A percentile compares a stretch with the other conserved stretches of the same genome.
These are phyloP conservation scores for Oreamnos americanus DNA, from an alignment of 2,113 vertebrate species.

Conservation along the genomic window DNA sequence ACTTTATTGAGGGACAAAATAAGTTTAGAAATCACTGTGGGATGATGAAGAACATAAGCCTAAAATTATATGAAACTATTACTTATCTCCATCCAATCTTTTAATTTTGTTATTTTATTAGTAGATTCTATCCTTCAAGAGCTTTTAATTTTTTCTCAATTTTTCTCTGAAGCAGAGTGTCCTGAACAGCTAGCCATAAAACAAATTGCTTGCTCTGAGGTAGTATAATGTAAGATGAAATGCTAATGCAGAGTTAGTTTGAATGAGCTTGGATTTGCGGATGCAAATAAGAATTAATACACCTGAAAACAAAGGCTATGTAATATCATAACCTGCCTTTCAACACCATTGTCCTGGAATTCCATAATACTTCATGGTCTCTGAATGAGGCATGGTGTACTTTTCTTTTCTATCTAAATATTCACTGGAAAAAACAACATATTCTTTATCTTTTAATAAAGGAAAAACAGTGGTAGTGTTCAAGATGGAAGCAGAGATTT, in stretches of 20 bases:
- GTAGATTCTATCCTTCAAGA: background rate
- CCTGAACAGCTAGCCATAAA: background rate
- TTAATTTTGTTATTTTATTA: background rate
- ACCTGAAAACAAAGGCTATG: background rate
- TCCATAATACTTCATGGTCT: background rate
- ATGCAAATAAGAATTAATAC: background rate
- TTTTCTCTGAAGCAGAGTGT: background rate
- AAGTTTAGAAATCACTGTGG: background rate
- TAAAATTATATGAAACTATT: background rate
- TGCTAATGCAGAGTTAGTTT: background rate
- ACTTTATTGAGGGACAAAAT: background rate
- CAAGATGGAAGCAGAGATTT: background rate
- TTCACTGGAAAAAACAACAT: background rate
- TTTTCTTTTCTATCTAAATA: background rate
- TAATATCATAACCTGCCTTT: background rate
- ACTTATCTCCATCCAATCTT: background rate
- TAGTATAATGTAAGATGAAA: background rate
- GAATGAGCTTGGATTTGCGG: background rate
- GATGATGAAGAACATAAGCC: background rate
- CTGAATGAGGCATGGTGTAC: too few relatives aligned
- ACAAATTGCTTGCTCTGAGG: background rate
- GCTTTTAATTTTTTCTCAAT: slow-evolving; percentile 8
- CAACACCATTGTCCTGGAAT: background rate
- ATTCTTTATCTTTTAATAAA: background rate
- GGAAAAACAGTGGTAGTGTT: background rate